phyloP scores from a whole-genome alignment of 2,888 invertebrate genomes.

The Odontocerum albicorne region DNA sequence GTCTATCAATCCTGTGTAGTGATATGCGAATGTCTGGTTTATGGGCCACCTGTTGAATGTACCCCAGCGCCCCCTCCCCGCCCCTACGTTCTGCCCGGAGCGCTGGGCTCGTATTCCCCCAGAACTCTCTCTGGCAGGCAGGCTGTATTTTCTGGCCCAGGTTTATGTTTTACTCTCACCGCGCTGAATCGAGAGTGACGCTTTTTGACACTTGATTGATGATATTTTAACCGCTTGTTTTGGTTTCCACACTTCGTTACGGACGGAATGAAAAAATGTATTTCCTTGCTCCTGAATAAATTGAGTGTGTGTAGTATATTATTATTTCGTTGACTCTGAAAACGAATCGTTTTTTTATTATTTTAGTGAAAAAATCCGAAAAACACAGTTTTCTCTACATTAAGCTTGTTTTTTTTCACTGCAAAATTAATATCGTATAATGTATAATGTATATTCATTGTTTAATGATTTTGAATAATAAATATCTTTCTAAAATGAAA shows the following conservation, averaged over 20 bases:
- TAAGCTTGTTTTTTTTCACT: too few species aligned
- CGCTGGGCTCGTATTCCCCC: not conserved
- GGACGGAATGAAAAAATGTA: not conserved
- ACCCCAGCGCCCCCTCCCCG: constrained; percentile 37
- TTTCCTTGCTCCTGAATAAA: not conserved
- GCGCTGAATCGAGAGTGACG: constrained; percentile 12
- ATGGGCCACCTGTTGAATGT: constrained; percentile 53
- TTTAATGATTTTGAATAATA: too few species aligned
- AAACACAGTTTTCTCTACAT: too few species aligned
- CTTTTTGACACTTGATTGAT: constrained; percentile 16
- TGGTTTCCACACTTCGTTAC: not conserved
- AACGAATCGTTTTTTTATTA: too few species aligned
- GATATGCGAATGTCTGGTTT: constrained; percentile 58
- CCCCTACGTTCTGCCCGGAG: constrained; percentile 39
- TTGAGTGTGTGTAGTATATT: not conserved
- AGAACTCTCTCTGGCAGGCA: too few species aligned
- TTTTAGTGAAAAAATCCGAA: too few species aligned
- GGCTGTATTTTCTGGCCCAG: not conserved
- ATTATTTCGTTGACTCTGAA: constrained; percentile 3
- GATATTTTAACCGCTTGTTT: constrained; percentile 14
- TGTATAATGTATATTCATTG: too few species aligned
- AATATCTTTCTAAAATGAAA: too few species aligned
- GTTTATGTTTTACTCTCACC: constrained; percentile 13
- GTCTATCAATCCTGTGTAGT: constrained; percentile 43
- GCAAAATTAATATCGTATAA: too few species aligned